phyloP scores from a whole-genome alignment of 2,888 invertebrate species.

The Plagiodera versicolora region DNA sequence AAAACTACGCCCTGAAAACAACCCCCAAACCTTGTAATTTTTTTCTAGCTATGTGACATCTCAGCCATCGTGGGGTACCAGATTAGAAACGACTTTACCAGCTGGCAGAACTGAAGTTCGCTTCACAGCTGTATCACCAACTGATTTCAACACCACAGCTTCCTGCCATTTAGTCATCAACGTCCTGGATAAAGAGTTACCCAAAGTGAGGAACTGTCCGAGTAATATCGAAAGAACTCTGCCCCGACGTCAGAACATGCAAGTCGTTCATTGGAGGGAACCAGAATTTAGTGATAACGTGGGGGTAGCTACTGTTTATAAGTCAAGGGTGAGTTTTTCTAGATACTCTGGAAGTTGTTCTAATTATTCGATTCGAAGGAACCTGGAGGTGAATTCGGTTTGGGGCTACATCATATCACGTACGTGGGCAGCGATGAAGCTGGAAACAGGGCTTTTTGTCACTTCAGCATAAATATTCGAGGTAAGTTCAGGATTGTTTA shows the following conservation, averaged over 20 bases:
- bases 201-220: conserved; percentile 63
- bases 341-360: neutral
- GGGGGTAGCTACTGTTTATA: conserved; percentile 60
- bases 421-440: conserved; percentile 67
- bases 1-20: neutral
- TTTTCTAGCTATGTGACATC: conserved; percentile 60
- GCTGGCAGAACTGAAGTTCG: conserved; percentile 62
- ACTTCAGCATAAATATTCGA: conserved; percentile 64
- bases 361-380: conserved; percentile 50
- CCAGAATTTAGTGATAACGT: conserved; percentile 65
- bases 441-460: conserved; percentile 65
- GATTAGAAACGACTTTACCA: conserved; percentile 61
- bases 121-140: conserved; percentile 63
- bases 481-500: conserved; percentile 48
- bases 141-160: conserved; percentile 55
- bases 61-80: conserved; percentile 64
- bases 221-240: conserved; percentile 63
- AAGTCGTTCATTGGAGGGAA: conserved; percentile 66
- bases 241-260: conserved; percentile 58
- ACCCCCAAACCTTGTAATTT: neutral
- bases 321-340: conserved; percentile 59
- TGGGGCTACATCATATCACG: conserved; percentile 64
- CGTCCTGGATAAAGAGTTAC: conserved; percentile 62
- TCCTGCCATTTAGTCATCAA: conserved; percentile 64
- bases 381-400: conserved; percentile 63